A percentile compares a stretch with the other conserved stretches of the same genome.
These are phyloP conservation scores for Cordylochernes scorpioides DNA, from an alignment of 2,888 invertebrate genomes.

Conservation along the genomic window DNA sequence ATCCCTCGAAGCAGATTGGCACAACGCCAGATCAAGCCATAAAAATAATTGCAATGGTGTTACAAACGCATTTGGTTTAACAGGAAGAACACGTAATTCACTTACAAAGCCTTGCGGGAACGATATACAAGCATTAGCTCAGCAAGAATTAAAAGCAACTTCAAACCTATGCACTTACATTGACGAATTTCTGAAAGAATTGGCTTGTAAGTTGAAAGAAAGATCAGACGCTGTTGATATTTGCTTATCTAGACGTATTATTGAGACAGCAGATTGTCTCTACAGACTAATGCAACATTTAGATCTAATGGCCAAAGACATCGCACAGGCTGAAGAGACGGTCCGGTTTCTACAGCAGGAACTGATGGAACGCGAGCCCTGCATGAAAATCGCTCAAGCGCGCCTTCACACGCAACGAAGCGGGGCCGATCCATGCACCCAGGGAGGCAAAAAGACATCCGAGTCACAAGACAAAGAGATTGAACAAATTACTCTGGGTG, in stretches of 20 bases:
- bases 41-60: no score
- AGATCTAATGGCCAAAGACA: constrained; percentile 27
- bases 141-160: constrained; percentile 46
- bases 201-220: constrained; percentile 46
- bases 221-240: constrained; percentile 58
- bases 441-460: no score
- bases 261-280: constrained; percentile 45
- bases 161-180: constrained; percentile 37
- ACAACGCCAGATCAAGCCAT: no score
- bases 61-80: no score
- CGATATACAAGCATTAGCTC: no score
- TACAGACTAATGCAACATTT: constrained; percentile 37
- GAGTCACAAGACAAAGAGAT: no score
- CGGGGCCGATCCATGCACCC: no score
- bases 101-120: no score
- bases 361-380: constrained; percentile 44
- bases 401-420: constrained; percentile 53
- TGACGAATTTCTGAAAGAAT: constrained; percentile 42
- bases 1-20: no score
- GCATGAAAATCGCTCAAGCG: constrained; percentile 65
- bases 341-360: constrained; percentile 39
- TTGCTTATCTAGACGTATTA: constrained; percentile 42
- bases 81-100: no score
- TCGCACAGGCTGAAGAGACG: constrained; percentile 42
- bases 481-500: no score